Base-by-base conservation (phyloP, 1,140 invertebrate genomes). In the Neodiprion lecontei region DNA sequence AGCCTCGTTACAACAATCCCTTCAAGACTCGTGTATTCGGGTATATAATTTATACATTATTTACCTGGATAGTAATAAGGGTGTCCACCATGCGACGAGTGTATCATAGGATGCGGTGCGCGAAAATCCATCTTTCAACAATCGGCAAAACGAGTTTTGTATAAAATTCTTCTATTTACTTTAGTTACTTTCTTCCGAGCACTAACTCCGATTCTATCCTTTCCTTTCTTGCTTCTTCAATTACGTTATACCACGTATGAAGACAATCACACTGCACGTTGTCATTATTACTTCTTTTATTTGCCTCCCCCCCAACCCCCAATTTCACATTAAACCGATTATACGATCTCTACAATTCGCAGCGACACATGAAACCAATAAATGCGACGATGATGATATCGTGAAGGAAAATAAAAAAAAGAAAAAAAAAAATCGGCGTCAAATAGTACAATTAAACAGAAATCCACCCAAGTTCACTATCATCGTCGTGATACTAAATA, bases 61-160 rank as follows among this genome's bases (percentile, higher is more conserved):
- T 67, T 87, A 88, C 86, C 85, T 85, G 86, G 83, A 74, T 88
- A 87, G 67, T 87, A 88, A 72, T 88, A 87, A 40, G 86, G 86
- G 67, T 87, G 86, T 76, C 84, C 84, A 67, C 79, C 81, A 71
- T 87, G 86, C 70, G 84, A 82, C 23, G 86, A 84, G 76, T 87
- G 86, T 76, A 86, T 83, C 75, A 84, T 84, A 72, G 85, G 86
- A 80, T 87, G 85, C 12, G 85, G 86, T 69, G 86, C 85, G 70
- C 86, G 86, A 82, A 86, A 88, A 82, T 88, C 86, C 86, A 87
- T 88, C 80, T 78, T 82, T 40, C 28, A 5, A 40, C 5, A 40
- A 5, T 40, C 28, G 28, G 28, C 5, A 40, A 40, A 40, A 40
- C 28, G 28, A 40, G 28, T 40, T 40, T 40, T 40, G 5, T 72